Evolutionary conservation across 2,797 vertebrate species (phyloP).

Genomic region (Hypotaenidia okinawae): DNA sequence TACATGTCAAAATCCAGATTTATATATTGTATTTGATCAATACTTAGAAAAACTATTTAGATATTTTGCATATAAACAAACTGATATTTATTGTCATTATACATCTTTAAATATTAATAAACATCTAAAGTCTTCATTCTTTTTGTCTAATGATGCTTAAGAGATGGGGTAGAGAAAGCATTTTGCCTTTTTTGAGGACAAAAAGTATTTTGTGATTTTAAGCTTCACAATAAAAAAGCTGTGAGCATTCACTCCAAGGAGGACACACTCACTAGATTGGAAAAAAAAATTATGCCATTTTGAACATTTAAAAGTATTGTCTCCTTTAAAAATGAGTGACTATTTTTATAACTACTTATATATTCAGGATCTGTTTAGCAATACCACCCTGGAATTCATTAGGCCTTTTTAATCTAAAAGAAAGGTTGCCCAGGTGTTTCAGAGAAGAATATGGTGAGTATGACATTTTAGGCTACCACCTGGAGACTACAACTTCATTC

Average conservation of each 20-base stretch:
- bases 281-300: background rate
- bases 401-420: background rate
- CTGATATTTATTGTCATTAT: background rate
- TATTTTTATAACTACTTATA: background rate
- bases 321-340: background rate
- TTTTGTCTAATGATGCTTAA: background rate
- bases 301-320: background rate
- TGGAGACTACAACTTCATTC: background rate
- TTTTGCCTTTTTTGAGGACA: background rate
- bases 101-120: background rate
- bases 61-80: background rate
- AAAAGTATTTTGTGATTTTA: background rate
- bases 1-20: background rate
- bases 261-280: background rate
- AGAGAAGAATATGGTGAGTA: background rate
- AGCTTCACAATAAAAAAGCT: background rate
- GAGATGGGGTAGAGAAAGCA: background rate
- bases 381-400: background rate
- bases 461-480: background rate
- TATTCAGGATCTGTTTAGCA: background rate
- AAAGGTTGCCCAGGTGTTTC: background rate
- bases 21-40: background rate
- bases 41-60: background rate
- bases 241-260: background rate
- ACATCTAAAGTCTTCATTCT: background rate